Percentiles rank a stretch among this genome's conserved stretches.
These are phyloP conservation scores for Actinernus sp. DNA, from an alignment of 92 coral and sea anemone genomes.

Conservation along the genomic window DNA sequence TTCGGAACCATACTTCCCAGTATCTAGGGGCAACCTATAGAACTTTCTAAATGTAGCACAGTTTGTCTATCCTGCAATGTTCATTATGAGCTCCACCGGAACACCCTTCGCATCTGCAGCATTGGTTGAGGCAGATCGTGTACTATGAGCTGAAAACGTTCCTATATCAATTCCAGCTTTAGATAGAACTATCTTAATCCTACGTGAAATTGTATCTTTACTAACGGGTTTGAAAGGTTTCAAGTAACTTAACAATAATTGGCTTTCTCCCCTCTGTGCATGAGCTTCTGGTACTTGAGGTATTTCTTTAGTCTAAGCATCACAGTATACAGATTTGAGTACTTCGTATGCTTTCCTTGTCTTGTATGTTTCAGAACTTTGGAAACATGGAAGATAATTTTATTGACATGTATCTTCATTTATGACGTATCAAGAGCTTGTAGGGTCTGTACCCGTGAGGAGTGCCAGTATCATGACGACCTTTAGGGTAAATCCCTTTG, in stretches of 20 bases:
- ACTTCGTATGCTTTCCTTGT: slow-evolving; percentile 43
- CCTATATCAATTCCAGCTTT: slow-evolving; percentile 16
- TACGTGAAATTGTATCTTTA: slow-evolving; percentile 12
- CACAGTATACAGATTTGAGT: slow-evolving; percentile 26
- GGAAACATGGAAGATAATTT: slow-evolving; percentile 32
- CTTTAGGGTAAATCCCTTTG: slow-evolving; percentile 28
- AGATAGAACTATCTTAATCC: slow-evolving; percentile 18
- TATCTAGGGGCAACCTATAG: background rate
- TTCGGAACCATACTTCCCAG: background rate
- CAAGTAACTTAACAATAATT: background rate
- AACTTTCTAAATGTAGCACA: slow-evolving; percentile 14
- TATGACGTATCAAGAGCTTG: slow-evolving; percentile 28
- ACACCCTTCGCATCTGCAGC: slow-evolving; percentile 30
- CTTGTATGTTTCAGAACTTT: slow-evolving; percentile 43
- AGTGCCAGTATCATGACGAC: slow-evolving; percentile 47
- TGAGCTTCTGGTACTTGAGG: too few species aligned
- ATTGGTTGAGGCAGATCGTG: slow-evolving; percentile 42
- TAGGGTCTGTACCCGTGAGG: slow-evolving; percentile 34
- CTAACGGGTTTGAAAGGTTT: slow-evolving; percentile 21
- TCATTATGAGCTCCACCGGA: slow-evolving; percentile 17
- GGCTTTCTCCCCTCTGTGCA: too few species aligned
- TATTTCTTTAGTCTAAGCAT: too few species aligned
- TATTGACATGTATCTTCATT: slow-evolving; percentile 21
- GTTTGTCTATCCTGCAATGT: slow-evolving; percentile 37
- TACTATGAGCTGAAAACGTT: slow-evolving; percentile 9